Conservation (phyloP, 1,140 invertebrate genomes). For the Pachyrhynchus sulphureomaculatus region DNA sequence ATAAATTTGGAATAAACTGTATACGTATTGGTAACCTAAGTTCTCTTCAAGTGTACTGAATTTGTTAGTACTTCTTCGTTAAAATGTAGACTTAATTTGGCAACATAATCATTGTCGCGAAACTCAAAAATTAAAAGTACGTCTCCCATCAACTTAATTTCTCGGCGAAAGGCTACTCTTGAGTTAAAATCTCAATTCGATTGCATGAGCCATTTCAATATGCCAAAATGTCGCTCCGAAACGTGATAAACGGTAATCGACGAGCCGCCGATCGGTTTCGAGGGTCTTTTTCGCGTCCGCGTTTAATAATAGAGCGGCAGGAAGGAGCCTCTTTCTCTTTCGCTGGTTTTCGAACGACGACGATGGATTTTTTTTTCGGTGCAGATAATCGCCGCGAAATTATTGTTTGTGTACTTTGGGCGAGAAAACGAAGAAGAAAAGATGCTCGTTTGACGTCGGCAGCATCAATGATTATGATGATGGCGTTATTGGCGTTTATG, state of each 20-base stretch:
- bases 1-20: too few relatives aligned
- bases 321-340: not conserved
- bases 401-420: conserved; percentile 8
- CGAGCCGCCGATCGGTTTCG: not conserved
- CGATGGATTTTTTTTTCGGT: not conserved
- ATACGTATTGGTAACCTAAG: too few relatives aligned
- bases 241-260: conserved; percentile 1
- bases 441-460: not conserved
- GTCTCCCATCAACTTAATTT: too few relatives aligned
- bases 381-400: not conserved
- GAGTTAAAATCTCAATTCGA: not conserved
- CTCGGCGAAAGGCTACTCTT: too few relatives aligned
- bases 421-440: not conserved
- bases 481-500: too few relatives aligned
- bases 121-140: too few relatives aligned
- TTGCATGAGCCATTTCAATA: not conserved
- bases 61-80: too few relatives aligned
- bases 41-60: too few relatives aligned
- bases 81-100: too few relatives aligned
- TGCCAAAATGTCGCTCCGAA: not conserved
- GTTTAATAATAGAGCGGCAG: not conserved
- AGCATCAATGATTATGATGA: not conserved
- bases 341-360: too few relatives aligned
- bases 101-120: too few relatives aligned
- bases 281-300: not conserved